Percentiles rank a stretch among this genome's conserved stretches.
Conservation (phyloP, 2,888 invertebrate species). For the Icerya purchasi region DNA sequence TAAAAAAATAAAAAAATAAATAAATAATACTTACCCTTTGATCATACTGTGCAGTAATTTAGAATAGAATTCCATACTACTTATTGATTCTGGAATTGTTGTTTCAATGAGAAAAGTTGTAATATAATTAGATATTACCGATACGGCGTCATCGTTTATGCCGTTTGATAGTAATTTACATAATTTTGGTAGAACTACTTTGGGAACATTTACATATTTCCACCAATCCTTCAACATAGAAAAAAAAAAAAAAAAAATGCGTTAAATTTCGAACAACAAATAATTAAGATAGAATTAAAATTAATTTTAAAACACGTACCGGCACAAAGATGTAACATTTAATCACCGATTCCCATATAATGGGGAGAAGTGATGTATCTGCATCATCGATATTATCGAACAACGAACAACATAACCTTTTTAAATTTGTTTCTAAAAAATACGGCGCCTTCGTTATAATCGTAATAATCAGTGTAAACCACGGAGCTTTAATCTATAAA, state of each 20-base stretch:
- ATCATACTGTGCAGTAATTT: conserved; percentile 47
- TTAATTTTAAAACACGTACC: background rate
- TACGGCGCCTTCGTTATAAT: conserved; percentile 14
- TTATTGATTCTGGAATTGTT: conserved; percentile 29
- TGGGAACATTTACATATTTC: conserved; percentile 45
- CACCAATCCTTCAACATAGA: conserved; percentile 41
- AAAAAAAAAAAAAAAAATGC: background rate
- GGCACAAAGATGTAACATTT: conserved; percentile 1
- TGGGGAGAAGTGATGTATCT: conserved; percentile 40
- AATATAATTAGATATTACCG: conserved; percentile 46
- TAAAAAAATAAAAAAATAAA: conserved; percentile 7
- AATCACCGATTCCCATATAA: conserved; percentile 40
- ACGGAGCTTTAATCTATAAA: conserved; percentile 24
- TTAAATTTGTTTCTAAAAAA: conserved; percentile 14
- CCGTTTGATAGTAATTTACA: conserved; percentile 41
- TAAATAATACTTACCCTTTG: conserved; percentile 32
- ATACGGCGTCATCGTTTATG: conserved; percentile 57
- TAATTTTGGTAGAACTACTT: conserved; percentile 49
- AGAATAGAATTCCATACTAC: conserved; percentile 34
- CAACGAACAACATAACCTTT: conserved; percentile 15
- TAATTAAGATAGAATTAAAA: background rate
- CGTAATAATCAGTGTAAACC: conserved; percentile 41
- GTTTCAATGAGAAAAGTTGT: conserved; percentile 53
- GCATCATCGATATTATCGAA: conserved; percentile 40
- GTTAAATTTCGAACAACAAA: background rate